Percentiles rank a stretch among this genome's conserved stretches.
These are phyloP conservation scores for Metopolophium dirhodum DNA, from an alignment of 1,140 invertebrate genomes.

Conservation along the genomic window DNA sequence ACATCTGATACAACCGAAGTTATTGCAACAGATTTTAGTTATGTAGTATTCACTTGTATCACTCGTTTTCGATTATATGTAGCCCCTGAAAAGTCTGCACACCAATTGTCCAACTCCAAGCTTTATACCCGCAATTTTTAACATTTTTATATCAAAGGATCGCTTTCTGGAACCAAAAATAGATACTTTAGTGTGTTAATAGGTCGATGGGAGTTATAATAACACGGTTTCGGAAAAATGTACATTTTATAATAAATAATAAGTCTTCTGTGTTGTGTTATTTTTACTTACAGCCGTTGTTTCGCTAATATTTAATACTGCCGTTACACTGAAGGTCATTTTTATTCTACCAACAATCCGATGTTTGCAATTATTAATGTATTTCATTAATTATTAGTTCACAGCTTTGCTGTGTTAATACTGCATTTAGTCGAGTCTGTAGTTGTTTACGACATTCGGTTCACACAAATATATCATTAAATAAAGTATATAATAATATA, in stretches of 20 bases:
- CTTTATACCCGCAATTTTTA: background rate
- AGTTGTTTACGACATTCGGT: background rate
- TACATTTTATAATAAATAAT: background rate
- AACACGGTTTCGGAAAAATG: background rate
- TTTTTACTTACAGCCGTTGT: background rate
- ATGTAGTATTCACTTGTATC: background rate
- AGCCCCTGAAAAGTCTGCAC: background rate
- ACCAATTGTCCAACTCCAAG: too few relatives aligned
- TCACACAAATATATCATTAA: background rate
- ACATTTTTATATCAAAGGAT: background rate
- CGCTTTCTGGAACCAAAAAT: background rate
- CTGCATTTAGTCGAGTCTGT: background rate
- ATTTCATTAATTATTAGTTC: background rate
- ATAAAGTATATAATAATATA: background rate
- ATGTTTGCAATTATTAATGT: background rate
- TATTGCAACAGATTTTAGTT: background rate
- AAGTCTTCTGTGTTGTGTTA: background rate
- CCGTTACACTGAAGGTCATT: too few relatives aligned
- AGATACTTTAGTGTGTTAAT: background rate
- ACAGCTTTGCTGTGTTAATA: background rate
- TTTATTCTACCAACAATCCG: background rate
- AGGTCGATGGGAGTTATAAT: background rate
- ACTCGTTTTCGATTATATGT: background rate
- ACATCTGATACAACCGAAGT: background rate
- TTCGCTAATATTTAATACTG: background rate